Conservation (phyloP, 2,113 vertebrate species). For the Rutilus rutilus region DNA sequence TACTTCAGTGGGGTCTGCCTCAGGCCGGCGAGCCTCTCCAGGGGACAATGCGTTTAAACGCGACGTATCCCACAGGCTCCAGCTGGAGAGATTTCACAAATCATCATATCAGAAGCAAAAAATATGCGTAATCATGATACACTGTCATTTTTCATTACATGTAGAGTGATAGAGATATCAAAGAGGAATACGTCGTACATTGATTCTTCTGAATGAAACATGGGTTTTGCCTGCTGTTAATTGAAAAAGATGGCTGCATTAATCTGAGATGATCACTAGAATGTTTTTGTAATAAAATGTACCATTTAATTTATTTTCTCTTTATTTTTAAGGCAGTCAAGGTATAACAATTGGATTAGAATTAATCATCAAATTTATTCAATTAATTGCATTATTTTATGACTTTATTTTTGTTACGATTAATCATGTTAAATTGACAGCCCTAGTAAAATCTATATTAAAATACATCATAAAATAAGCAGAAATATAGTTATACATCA, state of each 20-base stretch:
- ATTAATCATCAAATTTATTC: neutral
- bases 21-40: constrained; percentile 30
- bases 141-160: constrained; percentile 1
- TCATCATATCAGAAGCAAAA: neutral
- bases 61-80: neutral
- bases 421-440: neutral
- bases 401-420: neutral
- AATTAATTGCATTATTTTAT: neutral
- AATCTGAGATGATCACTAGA: neutral
- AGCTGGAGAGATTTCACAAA: constrained; percentile 8
- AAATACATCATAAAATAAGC: neutral
- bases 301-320: neutral
- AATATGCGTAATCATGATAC: neutral
- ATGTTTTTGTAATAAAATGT: neutral
- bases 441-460: too few relatives aligned
- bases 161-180: neutral
- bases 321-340: neutral
- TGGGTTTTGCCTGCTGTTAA: neutral
- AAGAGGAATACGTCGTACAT: neutral
- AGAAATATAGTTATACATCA: neutral
- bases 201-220: neutral
- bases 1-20: constrained; percentile 29
- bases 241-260: neutral
- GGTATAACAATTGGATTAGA: neutral
- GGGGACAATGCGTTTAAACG: constrained; percentile 12